Evolutionary conservation across 2,113 vertebrate genomes (phyloP), one percentile per base, ranked within the genome.

Genomic region (Gallinago undulata): DNA sequence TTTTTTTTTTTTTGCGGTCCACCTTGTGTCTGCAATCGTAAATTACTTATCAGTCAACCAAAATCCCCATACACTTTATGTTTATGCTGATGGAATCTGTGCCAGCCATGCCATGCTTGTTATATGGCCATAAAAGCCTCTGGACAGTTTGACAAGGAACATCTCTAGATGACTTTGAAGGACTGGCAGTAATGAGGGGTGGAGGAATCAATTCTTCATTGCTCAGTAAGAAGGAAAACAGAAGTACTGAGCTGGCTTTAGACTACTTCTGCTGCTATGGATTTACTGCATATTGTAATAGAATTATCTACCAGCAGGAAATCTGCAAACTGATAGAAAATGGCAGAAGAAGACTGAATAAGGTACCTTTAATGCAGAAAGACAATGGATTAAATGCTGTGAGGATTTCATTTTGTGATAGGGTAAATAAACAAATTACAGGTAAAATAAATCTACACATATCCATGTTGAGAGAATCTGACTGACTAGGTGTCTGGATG

Each of bases 391-490:
- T 91, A 84, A 50, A 57, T 1, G 3, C 51, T 89, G 45, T 47
- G 75, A 64, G 35, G 56, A 73, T 90, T 45, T 87, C 21, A 50
- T 73, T 59, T 53, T 45, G 23, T 76, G 66, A 64, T 22, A 69
- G 56, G 41, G 64, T 75, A 93, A 90, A 95, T 77, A 95, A 96
- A 94, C 76, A 93, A 93, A 85, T 64, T 85, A 56, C 39, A 56
- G 56, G 66, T 76, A 79, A 91, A 92, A 88, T 79, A 96, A 87
- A 84, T n/a, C 51, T 68, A 19, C 75, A 62, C 51, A 22, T 47
- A 60, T 39, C 48, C 1, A 1, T 16, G 59, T 41, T 43, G 93
- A 72, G 63, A 86, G 77, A 83, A 25, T 87, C 51, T 83, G 76
- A 69, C 85, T 89, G 79, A 82, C 39, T 11, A 35, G 60, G 50